Evolutionary conservation across 2,888 invertebrate genomes (phyloP), one percentile per base, ranked within the genome.

Genomic region (Lissocephala sabroskyi): DNA sequence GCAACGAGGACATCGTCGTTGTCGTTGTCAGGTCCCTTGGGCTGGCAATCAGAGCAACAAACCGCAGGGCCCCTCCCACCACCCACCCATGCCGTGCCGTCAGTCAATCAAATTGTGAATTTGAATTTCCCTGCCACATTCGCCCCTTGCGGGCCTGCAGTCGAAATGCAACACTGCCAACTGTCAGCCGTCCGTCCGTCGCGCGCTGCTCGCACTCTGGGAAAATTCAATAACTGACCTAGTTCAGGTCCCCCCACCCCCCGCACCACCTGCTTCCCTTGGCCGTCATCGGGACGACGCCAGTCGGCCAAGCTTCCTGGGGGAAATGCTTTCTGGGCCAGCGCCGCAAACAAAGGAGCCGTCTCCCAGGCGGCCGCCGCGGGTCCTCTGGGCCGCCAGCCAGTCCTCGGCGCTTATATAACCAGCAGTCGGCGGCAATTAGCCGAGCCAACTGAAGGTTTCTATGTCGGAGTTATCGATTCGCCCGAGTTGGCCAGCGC

Each of bases 161-260:
- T 19, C 18, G 19, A 35, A 53, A 53, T 28, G 37, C 46, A 46
- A 46, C 46, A 52, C 53, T 33, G 26, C 16, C 14, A 10, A 7
- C 30, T 32, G n/a, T n/a, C 7, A 23, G 18, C 44, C 37, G 29
- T 9, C 39, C 40, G n/a, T 32, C 39, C 32, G 26, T 49, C 18
- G 17, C 39, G 13, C 40, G 37, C 29, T 33, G 33, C 29, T 45
- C 32, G 29, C 36, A 33, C 32, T 33, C 58, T 52, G 57, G 58
- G 64, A 65, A 75, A 79, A 79, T 75, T 80, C 79, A 76, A 81
- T 80, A 80, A 79, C 80, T 79, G 79, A 79, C 79, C 79, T 81
- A 81, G 62, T 68, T 81, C 73, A 63, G 58, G 16, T 33, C 51
- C 29, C 17, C 4, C 17, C n/a, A 11, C 7, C 3, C 1, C 10